phyloP scores from a whole-genome alignment of 2,797 vertebrate genomes.

The Phaenicophaeus curvirostris region DNA sequence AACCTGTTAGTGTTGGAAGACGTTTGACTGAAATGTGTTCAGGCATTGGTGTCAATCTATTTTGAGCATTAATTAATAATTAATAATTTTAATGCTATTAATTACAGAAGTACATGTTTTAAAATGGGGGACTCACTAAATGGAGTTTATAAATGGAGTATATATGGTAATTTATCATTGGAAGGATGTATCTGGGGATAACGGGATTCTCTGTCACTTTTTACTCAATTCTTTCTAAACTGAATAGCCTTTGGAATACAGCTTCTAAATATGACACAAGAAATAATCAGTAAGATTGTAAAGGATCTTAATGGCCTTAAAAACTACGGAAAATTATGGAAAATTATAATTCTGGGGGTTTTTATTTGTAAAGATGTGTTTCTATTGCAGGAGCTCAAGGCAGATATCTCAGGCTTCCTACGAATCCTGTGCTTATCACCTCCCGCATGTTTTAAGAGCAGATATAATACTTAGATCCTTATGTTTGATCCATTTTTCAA shows the following conservation, averaged over 20 bases:
- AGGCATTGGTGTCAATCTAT: neutral
- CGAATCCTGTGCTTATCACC: neutral
- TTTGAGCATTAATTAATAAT: neutral
- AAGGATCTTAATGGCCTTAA: neutral
- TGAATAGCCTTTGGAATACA: neutral
- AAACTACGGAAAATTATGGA: neutral
- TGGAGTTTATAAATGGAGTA: neutral
- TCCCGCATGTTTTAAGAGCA: neutral
- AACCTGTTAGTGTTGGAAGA: neutral
- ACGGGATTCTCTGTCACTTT: neutral
- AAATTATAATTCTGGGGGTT: neutral
- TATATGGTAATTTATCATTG: neutral
- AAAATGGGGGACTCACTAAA: neutral
- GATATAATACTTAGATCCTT: neutral
- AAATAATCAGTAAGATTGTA: neutral
- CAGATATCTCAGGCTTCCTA: neutral
- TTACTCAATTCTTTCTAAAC: neutral
- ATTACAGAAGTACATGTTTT: neutral
- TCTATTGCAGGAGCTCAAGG: neutral
- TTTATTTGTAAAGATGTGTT: neutral
- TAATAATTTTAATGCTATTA: neutral
- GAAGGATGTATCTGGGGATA: neutral
- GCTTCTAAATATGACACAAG: neutral
- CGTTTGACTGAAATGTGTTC: neutral
- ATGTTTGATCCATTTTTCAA: conserved; percentile 3